Evolutionary conservation across 1,140 invertebrate species (phyloP).

Genomic region (Trissolcus basalis): DNA sequence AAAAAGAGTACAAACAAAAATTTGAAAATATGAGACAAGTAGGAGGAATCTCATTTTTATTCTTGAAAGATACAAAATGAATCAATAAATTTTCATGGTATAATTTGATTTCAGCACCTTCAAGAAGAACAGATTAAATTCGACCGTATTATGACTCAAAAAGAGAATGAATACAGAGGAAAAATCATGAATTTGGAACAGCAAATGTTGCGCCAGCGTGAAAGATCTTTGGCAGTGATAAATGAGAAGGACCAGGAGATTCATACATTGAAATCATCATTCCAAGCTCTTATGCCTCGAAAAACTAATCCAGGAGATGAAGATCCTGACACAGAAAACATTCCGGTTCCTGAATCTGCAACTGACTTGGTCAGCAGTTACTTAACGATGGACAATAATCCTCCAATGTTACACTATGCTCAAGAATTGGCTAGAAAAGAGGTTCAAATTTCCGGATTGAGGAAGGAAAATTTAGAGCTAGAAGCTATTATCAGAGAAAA

Average conservation of each 20-base stretch:
- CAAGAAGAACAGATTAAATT: slow-evolving; percentile 76
- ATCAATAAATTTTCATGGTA: too few species aligned
- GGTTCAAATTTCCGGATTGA: slow-evolving; percentile 84
- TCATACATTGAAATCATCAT: slow-evolving; percentile 79
- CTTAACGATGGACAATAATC: slow-evolving; percentile 75
- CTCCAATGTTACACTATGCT: slow-evolving; percentile 88
- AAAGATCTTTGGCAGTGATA: slow-evolving; percentile 84
- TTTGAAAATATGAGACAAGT: slow-evolving; percentile 74
- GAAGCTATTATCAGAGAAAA: slow-evolving; percentile 83
- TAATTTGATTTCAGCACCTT: slow-evolving; percentile 61
- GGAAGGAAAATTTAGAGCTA: slow-evolving; percentile 83
- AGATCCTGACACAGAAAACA: slow-evolving; percentile 30
- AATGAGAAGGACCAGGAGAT: slow-evolving; percentile 90
- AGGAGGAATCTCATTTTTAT: slow-evolving; percentile 18
- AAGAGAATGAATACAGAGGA: slow-evolving; percentile 77
- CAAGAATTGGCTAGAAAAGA: slow-evolving; percentile 89
- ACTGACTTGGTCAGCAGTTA: slow-evolving; percentile 68
- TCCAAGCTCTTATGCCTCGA: slow-evolving; percentile 76
- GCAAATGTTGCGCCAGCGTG: slow-evolving; percentile 86
- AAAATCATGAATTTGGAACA: slow-evolving; percentile 82
- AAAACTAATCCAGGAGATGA: slow-evolving; percentile 47
- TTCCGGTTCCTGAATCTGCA: slow-evolving; percentile 33
- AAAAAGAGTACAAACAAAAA: slow-evolving; percentile 76
- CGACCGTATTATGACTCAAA: slow-evolving; percentile 67
- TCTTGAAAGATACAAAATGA: neutral